Evolutionary conservation across 2,888 invertebrate species (phyloP).

Genomic region (Tupiocoris notatus): DNA sequence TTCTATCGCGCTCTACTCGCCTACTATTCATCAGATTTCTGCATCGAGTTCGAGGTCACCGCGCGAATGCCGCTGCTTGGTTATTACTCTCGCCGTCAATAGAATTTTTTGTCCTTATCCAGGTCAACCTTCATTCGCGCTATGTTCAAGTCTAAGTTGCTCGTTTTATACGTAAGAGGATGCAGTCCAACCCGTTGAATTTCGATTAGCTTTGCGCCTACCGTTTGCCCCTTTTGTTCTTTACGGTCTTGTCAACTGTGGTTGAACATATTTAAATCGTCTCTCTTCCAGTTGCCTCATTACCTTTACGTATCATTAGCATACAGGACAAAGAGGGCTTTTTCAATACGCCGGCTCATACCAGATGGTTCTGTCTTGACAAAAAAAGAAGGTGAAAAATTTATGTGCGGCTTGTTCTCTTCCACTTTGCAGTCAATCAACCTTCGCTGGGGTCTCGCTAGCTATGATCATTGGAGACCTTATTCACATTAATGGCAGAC

Average conservation of each 20-base stretch:
- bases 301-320: conserved; percentile 10
- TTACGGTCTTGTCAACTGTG: conserved; percentile 13
- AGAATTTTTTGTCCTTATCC: neutral
- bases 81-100: too few species aligned
- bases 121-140: neutral
- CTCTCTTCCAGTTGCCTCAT: conserved; percentile 7
- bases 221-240: neutral
- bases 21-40: too few species aligned
- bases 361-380: conserved; percentile 14
- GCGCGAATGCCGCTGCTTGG: too few species aligned
- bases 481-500: neutral
- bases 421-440: conserved; percentile 27
- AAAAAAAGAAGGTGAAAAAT: neutral
- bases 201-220: conserved; percentile 26
- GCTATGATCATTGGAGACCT: conserved; percentile 3
- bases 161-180: neutral
- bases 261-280: conserved; percentile 13
- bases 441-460: conserved; percentile 6
- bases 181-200: conserved; percentile 7
- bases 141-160: neutral
- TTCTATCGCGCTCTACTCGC: too few species aligned
- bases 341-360: neutral
- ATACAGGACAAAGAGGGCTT: conserved; percentile 20
- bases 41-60: too few species aligned
- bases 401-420: neutral